Base-by-base conservation (phyloP, 2,113 vertebrate species). In the Rhynchomys soricoides region DNA sequence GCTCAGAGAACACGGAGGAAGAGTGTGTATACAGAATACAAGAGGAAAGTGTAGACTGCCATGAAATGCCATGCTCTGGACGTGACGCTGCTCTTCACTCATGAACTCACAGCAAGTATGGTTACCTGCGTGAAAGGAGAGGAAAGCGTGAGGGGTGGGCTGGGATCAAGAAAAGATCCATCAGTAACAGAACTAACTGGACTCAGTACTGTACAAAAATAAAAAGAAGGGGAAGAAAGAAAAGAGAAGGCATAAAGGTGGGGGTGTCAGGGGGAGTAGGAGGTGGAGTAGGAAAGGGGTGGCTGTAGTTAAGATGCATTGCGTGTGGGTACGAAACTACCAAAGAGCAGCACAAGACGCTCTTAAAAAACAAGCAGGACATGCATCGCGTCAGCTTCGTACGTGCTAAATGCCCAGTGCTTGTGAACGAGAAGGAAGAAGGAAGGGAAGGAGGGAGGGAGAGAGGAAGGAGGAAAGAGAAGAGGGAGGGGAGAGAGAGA, bases 401-500 rank as follows among this genome's bases (percentile, higher is more conserved):
- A 64, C 15, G 31, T 29, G 31, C 31, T 31, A 31, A 85, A 85
- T 85, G 40, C 7, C 26, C 8, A 17, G 57, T 31, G 57, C 31
- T 85, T 4, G 13, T 85, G 57, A 85, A 64, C n/a, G 64, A 85
- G 15, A 6, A 82, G 34, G 37, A 43, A 43, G 17, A 9, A 40
- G 37, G 3, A 21, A 52, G 12, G 12, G 3, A 48, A 7, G 48
- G 17, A 10, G 9, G 8, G 3, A 6, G 17, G 16, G 16, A 34
- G 3, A 3, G 13, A 6, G 15, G 37, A 71, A 7, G 17, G 5
- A 71, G 16, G 15, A n/a, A 16, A 19, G 68, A n/a, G 37, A 19
- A 2, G 3, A 21, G 1, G 11, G 31, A 29, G 6, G 16, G 55
- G 1, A 24, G 0, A n/a, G 7, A 5, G 21, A 24, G 8, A 9